phyloP scores from a whole-genome alignment of 2,797 vertebrate genomes.

The Diceros bicornis region DNA sequence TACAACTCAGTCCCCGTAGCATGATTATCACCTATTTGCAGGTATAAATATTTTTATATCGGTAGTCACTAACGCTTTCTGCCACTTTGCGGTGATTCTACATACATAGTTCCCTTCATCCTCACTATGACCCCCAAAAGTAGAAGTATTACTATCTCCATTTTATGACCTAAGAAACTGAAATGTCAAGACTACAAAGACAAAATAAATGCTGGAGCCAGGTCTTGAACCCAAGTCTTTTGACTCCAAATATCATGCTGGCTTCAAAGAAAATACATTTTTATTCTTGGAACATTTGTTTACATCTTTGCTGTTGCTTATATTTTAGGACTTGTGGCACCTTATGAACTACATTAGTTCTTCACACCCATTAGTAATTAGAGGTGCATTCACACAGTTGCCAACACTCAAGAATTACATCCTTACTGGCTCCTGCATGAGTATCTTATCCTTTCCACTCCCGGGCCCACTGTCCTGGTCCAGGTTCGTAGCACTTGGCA shows the following conservation, averaged over 20 bases:
- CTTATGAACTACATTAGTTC: neutral
- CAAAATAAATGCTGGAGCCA: neutral
- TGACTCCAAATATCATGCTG: neutral
- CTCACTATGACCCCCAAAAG: neutral
- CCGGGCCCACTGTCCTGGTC: neutral
- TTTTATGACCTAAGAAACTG: constrained; percentile 1
- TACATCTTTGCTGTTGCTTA: neutral
- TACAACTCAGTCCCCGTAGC: neutral
- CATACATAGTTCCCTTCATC: neutral
- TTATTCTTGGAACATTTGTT: neutral
- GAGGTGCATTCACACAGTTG: neutral
- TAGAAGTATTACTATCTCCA: neutral
- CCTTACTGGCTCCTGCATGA: neutral
- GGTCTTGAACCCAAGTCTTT: neutral
- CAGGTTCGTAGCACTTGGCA: neutral
- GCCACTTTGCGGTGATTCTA: neutral
- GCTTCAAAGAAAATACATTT: neutral
- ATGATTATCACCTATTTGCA: neutral
- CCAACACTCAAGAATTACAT: neutral
- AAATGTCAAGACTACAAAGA: neutral
- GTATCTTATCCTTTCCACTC: neutral
- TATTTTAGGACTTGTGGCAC: neutral
- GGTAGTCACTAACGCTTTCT: neutral
- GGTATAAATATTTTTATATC: neutral
- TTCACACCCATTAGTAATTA: neutral